Conservation (phyloP, 2,797 vertebrate genomes). For the Lophius americanus region DNA sequence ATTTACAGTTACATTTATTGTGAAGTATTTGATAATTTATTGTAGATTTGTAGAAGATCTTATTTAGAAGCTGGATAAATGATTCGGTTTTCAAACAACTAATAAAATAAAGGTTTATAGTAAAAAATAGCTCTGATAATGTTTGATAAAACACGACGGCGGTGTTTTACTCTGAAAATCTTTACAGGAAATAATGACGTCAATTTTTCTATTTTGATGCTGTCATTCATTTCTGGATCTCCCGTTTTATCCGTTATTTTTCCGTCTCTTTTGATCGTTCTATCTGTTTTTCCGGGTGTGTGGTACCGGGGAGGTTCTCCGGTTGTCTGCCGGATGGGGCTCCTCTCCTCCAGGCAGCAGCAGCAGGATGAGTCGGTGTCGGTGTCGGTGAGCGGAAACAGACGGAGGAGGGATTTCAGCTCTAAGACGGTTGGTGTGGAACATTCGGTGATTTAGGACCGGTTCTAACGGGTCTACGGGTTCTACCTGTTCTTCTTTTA, state of each 20-base stretch:
- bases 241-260: conserved; percentile 47
- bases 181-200: background rate
- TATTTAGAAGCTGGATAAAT: no score
- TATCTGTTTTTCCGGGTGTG: background rate
- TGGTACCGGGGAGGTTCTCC: background rate
- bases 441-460: background rate
- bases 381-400: conserved; percentile 19
- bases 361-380: conserved; percentile 3
- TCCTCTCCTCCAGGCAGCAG: background rate
- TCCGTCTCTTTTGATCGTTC: conserved; percentile 6
- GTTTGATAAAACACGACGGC: no score
- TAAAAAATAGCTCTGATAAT: no score
- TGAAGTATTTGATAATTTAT: no score
- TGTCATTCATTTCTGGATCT: conserved; percentile 21
- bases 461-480: no score
- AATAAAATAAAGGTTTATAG: no score
- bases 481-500: no score
- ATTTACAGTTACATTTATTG: no score
- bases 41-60: no score
- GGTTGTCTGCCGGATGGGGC: conserved; percentile 5
- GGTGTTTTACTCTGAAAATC: conserved; percentile 41
- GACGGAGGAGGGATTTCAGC: conserved; percentile 39
- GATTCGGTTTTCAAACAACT: no score
- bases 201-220: background rate
- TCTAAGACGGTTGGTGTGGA: background rate